Percentiles rank a stretch among this genome's conserved stretches.
These are phyloP conservation scores for Leptatherina wallacei DNA, from an alignment of 2,797 vertebrate genomes.

Conservation along the genomic window DNA sequence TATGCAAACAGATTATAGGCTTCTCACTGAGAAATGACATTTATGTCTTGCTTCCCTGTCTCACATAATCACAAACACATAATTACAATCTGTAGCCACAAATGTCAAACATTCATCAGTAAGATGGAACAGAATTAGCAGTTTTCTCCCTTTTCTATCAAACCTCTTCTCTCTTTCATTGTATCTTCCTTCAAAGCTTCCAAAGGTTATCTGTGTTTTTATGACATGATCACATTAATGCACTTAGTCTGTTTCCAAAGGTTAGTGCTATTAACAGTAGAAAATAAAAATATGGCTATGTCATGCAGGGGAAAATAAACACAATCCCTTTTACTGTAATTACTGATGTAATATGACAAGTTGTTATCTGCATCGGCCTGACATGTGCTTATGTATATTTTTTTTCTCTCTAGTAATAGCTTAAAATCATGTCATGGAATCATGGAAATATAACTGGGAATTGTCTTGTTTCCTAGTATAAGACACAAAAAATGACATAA, in stretches of 20 bases:
- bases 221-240: background rate
- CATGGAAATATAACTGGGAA: constrained; percentile 1
- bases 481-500: background rate
- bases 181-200: constrained; percentile 1
- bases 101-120: constrained; percentile 56
- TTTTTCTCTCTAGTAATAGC: background rate
- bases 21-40: constrained; percentile 39
- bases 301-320: background rate
- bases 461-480: background rate
- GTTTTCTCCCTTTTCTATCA: background rate
- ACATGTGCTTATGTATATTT: background rate
- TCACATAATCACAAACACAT: constrained; percentile 50
- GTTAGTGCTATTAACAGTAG: background rate
- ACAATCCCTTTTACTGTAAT: background rate
- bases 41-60: constrained; percentile 29
- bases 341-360: background rate
- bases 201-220: background rate
- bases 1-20: constrained; percentile 32
- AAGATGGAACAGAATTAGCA: constrained; percentile 8
- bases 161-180: background rate
- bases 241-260: background rate
- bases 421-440: background rate
- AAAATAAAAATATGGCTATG: background rate
- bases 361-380: background rate
- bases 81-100: constrained; percentile 62